Evolutionary conservation across 2,113 vertebrate species (phyloP), one percentile per base, ranked within the genome.

Genomic region (Cryptomyrus ogoouensis): DNA sequence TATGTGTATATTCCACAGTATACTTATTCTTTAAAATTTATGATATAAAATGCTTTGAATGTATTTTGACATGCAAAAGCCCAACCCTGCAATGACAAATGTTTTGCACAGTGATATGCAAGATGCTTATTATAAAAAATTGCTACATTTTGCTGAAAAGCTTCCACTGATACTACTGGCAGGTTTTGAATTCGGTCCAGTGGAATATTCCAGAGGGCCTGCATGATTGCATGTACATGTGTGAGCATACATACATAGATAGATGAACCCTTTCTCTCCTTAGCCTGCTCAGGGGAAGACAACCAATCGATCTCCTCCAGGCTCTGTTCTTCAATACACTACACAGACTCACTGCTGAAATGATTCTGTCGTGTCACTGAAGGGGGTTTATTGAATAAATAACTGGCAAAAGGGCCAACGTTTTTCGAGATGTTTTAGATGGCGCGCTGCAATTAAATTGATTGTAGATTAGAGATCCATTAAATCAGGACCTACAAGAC

Each of bases 401-500:
- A 89, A 80, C 70, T 13, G 46, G 15, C 31, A 35, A 49, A 44
- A 42, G 46, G 70, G 46, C 74, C 13, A 66, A 56, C 49, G 66
- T 53, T 88, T 88, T 53, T 62, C 3, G 35, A 44, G 24, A 53
- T 90, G 35, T 88, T 62, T 87, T 62, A 88, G 31, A 77, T 0
- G 50, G 46, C 85, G n/a, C 27, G 7, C 46, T 49, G 24, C 85
- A 90, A 90, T 87, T 77, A 88, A 53, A 53, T 87, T 87, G 85
- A 87, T 90, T 66, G 66, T 70, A 52, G 85, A 88, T 90, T 70
- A 90, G 47, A 47, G 85, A 80, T 88, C 62, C 89, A 44, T 90
- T 88, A 62, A 74, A 80, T 49, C 35, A 35, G 89, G 44, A 88
- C 89, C 85, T 87, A 44, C 31, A 88, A 56, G 89, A n/a, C 89